Base-by-base conservation (phyloP, 2,888 invertebrate species). In the Clitarchus hookeri region DNA sequence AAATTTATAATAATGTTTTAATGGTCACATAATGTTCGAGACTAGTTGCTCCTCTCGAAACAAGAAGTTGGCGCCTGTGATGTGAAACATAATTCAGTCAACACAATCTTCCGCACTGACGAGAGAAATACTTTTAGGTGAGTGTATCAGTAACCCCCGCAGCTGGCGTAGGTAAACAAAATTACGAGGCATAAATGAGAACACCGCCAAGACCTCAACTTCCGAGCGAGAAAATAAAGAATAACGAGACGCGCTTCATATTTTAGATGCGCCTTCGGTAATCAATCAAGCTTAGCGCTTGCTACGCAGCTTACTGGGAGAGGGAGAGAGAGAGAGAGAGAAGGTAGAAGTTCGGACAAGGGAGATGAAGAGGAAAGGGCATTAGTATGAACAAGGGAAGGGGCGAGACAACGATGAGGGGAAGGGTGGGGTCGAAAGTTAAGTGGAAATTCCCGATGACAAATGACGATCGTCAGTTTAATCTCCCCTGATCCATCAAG, bases 381-480 rank as follows among this genome's bases (percentile, higher is more conserved):
- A 65, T 65, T 65, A 65, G 19, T 65, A 65, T n/a, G 65, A 65
- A 65, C 65, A 65, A 65, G 16, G 16, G 23, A 23, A 65, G 8
- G 19, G 65, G 36, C 4, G 36, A 36, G 36, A 1, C 36, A 65
- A 6, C 11, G 65, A 0, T 0, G 8, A 19, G n/a, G 16, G 8
- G 65, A n/a, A n/a, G 65, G 19, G 65, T 65, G 65, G n/a, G 65
- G 65, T 23, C 16, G 65, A n/a, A 65, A 65, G 65, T 65, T 65
- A 65, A 65, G 65, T 65, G 65, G 65, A 65, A 65, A 65, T 65
- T 65, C 8, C 65, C 12, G 65, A 65, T 65, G 65, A 65, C 65
- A 65, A 65, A 65, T 65, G 65, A 65, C 65, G 65, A 65, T n/a
- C 65, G 65, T 65, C 65, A 65, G 16, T 65, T 65, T 65, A 65